Evolutionary conservation across 2,113 vertebrate genomes (phyloP).

Genomic region (Scopus umbretta): DNA sequence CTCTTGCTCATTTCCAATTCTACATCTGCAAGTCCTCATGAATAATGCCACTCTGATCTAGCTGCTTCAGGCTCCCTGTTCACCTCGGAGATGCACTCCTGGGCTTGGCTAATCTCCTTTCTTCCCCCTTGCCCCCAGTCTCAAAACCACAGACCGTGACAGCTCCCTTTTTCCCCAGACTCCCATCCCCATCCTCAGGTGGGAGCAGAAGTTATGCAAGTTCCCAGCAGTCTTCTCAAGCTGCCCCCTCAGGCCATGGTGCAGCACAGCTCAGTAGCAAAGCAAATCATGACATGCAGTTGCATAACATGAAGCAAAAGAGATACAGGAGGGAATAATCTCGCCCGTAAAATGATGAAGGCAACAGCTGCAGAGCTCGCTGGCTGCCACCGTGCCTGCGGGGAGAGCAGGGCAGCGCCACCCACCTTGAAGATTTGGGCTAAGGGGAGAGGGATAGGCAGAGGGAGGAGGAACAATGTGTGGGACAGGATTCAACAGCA

Average conservation of each 20-base stretch:
- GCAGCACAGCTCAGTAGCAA: neutral
- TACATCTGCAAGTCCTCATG: neutral
- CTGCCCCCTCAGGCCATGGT: neutral
- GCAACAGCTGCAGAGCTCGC: neutral
- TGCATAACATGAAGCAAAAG: constrained; percentile 3
- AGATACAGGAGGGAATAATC: neutral
- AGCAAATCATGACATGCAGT: neutral
- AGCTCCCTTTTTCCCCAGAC: neutral
- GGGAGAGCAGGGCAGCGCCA: neutral
- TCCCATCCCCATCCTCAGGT: neutral
- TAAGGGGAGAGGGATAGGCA: neutral
- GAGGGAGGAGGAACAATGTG: neutral
- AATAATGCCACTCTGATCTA: neutral
- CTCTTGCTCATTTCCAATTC: constrained; percentile 2
- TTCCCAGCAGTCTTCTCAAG: neutral
- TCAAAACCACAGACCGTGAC: neutral
- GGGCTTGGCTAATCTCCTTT: neutral
- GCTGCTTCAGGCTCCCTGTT: neutral
- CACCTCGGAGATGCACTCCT: neutral
- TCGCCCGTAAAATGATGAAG: neutral
- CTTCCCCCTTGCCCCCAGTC: neutral
- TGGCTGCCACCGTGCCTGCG: neutral
- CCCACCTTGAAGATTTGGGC: neutral
- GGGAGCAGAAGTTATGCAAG: neutral
- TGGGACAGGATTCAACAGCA: neutral